phyloP scores from a whole-genome alignment of 2,888 invertebrate genomes.

The Pecten maximus region DNA sequence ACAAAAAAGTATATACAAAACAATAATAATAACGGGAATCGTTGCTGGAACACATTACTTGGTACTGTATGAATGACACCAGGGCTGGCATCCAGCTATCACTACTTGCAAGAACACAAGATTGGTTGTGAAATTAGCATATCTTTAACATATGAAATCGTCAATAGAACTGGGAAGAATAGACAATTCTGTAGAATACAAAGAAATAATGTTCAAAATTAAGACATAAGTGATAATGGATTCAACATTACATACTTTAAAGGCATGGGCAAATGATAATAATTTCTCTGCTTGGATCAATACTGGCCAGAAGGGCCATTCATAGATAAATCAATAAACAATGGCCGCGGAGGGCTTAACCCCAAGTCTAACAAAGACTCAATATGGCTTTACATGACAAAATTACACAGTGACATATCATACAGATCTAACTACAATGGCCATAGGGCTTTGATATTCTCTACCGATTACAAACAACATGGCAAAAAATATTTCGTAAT shows the following conservation, averaged over 20 bases:
- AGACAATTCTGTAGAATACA: constrained; percentile 14
- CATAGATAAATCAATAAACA: neutral
- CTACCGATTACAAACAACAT: neutral
- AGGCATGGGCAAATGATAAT: neutral
- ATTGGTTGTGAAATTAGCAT: neutral
- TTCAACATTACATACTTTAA: neutral
- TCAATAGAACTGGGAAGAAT: neutral
- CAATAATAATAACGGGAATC: neutral
- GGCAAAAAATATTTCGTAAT: neutral
- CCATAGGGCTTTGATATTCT: neutral
- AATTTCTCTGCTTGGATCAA: neutral
- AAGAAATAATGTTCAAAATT: constrained; percentile 7
- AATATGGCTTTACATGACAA: neutral
- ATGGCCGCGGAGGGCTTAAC: neutral
- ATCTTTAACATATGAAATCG: neutral
- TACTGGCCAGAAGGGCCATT: constrained; percentile 14
- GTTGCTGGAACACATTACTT: neutral
- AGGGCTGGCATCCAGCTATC: neutral
- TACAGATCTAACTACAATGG: neutral
- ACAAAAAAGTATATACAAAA: constrained; percentile 26
- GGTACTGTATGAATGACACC: neutral
- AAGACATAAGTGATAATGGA: constrained; percentile 18
- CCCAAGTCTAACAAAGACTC: neutral
- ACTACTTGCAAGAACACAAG: constrained; percentile 5
- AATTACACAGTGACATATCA: neutral